phyloP scores from a whole-genome alignment of 1,140 invertebrate species.

The Eurosta solidaginis region DNA sequence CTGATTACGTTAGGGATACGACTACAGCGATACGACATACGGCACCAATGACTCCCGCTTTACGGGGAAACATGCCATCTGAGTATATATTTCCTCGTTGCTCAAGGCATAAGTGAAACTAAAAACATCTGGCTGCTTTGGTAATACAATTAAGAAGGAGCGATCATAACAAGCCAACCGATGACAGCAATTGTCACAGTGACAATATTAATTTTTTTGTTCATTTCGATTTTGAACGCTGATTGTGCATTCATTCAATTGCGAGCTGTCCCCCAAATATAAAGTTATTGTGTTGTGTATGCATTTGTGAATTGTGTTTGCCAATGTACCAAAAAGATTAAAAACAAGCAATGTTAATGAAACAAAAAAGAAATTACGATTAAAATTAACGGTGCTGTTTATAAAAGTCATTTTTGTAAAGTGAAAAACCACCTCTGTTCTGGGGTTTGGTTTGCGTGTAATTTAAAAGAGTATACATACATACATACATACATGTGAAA shows the following conservation, averaged over 20 bases:
- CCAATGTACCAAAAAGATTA: background rate
- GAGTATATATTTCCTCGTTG: too few species aligned
- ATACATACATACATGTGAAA: background rate
- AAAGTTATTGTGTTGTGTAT: background rate
- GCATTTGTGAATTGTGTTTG: background rate
- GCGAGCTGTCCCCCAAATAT: background rate
- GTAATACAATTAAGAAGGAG: background rate
- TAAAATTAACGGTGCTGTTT: background rate
- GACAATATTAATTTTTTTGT: background rate
- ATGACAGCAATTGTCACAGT: background rate
- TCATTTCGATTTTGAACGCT: background rate
- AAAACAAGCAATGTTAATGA: background rate
- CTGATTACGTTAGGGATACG: too few species aligned
- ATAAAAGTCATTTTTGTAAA: background rate
- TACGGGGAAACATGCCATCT: too few species aligned
- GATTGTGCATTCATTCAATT: conserved; percentile 6
- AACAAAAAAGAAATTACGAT: background rate
- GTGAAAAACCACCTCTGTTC: too few species aligned
- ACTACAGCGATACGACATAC: too few species aligned
- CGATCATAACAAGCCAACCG: background rate
- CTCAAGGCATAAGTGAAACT: too few species aligned
- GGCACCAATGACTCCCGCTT: too few species aligned
- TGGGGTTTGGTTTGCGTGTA: too few species aligned
- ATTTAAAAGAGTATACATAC: too few species aligned
- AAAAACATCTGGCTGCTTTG: conserved; percentile 29